These are phyloP conservation scores for Dendrocincla fuliginosa DNA, from an alignment of 2,797 vertebrate genomes.

Conservation along the genomic window DNA sequence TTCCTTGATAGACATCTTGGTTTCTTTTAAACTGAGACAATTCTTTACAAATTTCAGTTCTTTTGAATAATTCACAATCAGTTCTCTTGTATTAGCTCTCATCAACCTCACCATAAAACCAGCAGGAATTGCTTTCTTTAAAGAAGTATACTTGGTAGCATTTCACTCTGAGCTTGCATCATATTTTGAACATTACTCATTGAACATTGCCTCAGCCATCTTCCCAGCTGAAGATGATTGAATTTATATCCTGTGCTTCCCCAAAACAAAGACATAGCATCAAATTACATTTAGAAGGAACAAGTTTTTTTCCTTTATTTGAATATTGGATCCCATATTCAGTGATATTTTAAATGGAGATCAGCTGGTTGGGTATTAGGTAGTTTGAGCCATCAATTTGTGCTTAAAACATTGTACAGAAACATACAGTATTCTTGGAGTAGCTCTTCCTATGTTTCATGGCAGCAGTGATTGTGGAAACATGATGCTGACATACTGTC, in stretches of 20 bases:
- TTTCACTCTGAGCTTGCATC: neutral
- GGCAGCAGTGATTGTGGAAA: neutral
- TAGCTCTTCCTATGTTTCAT: neutral
- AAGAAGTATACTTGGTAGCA: neutral
- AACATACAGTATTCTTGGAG: neutral
- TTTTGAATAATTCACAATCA: neutral
- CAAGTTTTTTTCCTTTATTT: neutral
- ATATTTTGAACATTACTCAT: neutral
- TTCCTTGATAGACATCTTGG: too few species aligned
- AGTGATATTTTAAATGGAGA: neutral
- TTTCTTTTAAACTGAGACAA: too few species aligned
- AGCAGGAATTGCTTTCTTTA: neutral
- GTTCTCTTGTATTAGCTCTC: neutral
- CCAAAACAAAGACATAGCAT: neutral
- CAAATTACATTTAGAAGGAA: neutral
- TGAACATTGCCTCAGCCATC: neutral
- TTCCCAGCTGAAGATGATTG: neutral
- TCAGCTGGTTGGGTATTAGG: neutral
- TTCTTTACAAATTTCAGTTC: neutral
- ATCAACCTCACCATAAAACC: neutral
- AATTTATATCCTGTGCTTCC: neutral
- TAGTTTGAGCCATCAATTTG: neutral
- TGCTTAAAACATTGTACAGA: neutral
- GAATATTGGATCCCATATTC: neutral
- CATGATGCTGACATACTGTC: neutral